phyloP scores from a whole-genome alignment of 2,113 vertebrate species.

The Chaenocephalus aceratus region DNA sequence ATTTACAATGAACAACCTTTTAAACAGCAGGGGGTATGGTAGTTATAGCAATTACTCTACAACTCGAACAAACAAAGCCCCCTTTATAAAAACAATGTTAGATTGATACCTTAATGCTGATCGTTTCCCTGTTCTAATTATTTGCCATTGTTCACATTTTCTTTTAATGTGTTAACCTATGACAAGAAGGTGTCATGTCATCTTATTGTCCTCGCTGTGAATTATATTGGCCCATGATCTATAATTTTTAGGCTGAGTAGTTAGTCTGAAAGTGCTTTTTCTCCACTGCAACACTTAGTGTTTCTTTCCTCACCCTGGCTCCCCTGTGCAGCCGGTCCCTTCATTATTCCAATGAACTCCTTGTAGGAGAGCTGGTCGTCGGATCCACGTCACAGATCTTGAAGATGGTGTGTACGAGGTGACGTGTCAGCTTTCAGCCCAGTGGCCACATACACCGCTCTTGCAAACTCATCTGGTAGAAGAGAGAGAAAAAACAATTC shows the following conservation, averaged over 20 bases:
- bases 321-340: constrained; percentile 97
- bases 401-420: constrained; percentile 97
- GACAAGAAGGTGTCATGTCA: not conserved
- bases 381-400: constrained; percentile 98
- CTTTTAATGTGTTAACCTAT: not conserved
- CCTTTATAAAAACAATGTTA: not conserved
- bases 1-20: constrained; percentile 5
- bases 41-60: not conserved
- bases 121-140: not conserved
- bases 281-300: not conserved
- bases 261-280: not conserved
- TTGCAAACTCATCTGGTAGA: constrained; percentile 95
- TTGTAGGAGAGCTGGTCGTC: constrained; percentile 98
- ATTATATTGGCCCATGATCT: not conserved
- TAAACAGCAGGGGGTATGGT: not conserved
- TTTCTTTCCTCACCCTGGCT: constrained; percentile 87
- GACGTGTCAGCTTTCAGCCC: constrained; percentile 95
- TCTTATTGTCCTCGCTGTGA: not conserved
- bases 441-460: constrained; percentile 97
- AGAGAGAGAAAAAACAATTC: constrained; percentile 1
- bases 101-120: not conserved
- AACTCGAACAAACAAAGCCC: not conserved
- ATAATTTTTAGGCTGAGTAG: not conserved
- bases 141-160: not conserved
- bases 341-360: constrained; percentile 99